A percentile compares a stretch with the other conserved stretches of the same genome.
phyloP scores from a whole-genome alignment of 2,113 vertebrate species.

The Chunga burmeisteri region DNA sequence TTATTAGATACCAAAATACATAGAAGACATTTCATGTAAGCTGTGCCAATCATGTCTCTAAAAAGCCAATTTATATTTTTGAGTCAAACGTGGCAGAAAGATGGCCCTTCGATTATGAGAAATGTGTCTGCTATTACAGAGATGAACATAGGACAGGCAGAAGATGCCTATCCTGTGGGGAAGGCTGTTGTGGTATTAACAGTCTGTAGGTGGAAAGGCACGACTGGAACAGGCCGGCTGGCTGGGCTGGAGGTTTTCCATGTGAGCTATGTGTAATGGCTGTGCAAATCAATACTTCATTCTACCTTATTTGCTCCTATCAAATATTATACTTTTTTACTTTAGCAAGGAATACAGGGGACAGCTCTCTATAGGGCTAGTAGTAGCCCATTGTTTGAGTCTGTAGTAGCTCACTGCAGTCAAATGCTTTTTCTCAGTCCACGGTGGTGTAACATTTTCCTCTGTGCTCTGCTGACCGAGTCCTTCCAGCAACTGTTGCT shows the following conservation, averaged over 20 bases:
- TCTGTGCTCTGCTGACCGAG: background rate
- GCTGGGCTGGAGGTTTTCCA: background rate
- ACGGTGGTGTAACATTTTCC: fast-evolving
- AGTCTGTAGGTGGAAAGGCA: background rate
- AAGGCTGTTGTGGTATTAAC: background rate
- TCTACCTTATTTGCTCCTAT: background rate
- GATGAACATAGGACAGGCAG: background rate
- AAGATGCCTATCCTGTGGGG: background rate
- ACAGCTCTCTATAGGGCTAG: background rate
- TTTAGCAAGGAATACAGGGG: background rate
- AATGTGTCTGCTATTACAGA: background rate
- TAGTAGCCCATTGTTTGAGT: background rate
- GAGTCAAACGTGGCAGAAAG: background rate
- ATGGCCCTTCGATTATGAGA: background rate
- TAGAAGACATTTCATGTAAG: background rate
- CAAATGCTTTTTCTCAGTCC: fast-evolving
- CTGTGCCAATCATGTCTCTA: background rate
- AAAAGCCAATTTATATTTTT: background rate
- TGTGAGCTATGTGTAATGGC: background rate
- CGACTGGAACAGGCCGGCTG: background rate
- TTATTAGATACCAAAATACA: background rate
- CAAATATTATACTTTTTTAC: background rate
- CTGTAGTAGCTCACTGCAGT: background rate
- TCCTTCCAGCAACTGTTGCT: background rate
- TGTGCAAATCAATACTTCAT: background rate